Base-by-base conservation (phyloP, 2,888 invertebrate genomes). In the Lottia gigantea region DNA sequence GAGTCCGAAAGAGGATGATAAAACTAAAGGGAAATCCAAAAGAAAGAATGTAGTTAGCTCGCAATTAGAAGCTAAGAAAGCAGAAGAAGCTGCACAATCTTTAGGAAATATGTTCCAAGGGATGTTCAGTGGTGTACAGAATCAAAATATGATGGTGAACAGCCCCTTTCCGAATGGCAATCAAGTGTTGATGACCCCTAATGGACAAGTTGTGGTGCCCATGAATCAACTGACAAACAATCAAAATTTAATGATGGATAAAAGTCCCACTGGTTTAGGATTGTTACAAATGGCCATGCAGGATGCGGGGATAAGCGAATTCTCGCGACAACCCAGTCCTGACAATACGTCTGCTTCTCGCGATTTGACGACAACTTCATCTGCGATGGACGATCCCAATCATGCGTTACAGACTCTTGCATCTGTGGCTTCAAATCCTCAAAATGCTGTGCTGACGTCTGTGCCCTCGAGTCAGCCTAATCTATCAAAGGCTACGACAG, bases 211-310 rank as follows among this genome's bases (percentile, higher is more conserved):
- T 31, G 65, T 65, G 19, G 15, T 73, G 47, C 64, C 73, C 6
- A 16, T 19, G 12, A 46, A 25, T 16, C 71, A 64, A 15, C 66
- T 71, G 68, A 64, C 73, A 1, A 62, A 46, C 12, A 19, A 46
- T 26, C 64, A 64, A 61, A 31, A 62, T 23, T 49, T 66, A 45
- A 65, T 46, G 49, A 49, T 68, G 62, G 69, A 72, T 16, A 68
- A 55, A 46, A 66, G 47, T 47, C 67, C 67, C n/a, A 74, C 70
- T 72, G 74, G 73, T 12, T 66, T 77, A 46, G 82, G 82, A 45
- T 71, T 84, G 15, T 66, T 84, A n/a, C 83, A 84, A 74, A 71
- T 83, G 47, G 83, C 83, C 45, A 84, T 84, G 83, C 82, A 82
- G 68, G 82, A 84, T 71, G 83, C 83, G 1, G 83, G 83, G 0